phyloP scores from a whole-genome alignment of 92 coral and sea anemone genomes.

The Muricea muricata region DNA sequence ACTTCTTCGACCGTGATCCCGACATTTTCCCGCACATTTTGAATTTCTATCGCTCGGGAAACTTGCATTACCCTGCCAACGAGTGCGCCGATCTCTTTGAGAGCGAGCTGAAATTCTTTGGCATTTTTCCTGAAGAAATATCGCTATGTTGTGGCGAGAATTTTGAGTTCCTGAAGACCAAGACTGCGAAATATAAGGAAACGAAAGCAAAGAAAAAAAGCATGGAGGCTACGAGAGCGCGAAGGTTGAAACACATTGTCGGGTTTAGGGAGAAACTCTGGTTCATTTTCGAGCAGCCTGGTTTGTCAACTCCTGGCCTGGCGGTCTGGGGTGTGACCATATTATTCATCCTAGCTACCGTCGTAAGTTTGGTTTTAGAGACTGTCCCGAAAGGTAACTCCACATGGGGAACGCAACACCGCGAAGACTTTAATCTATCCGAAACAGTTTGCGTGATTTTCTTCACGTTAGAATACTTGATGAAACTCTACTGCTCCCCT shows the following conservation, averaged over 20 bases:
- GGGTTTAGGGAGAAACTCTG: slow-evolving; percentile 76
- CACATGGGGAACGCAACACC: slow-evolving; percentile 78
- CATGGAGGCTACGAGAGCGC: background rate
- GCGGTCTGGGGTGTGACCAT: slow-evolving; percentile 81
- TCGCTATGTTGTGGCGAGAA: slow-evolving; percentile 40
- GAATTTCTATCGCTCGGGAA: slow-evolving; percentile 58
- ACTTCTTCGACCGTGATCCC: slow-evolving; percentile 75
- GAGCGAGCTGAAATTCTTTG: slow-evolving; percentile 83
- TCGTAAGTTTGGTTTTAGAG: slow-evolving; percentile 82
- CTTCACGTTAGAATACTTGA: slow-evolving; percentile 79
- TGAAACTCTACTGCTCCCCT: slow-evolving; percentile 84
- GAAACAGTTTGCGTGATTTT: slow-evolving; percentile 84
- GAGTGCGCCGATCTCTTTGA: slow-evolving; percentile 58
- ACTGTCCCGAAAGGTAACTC: slow-evolving; percentile 78
- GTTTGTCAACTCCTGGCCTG: slow-evolving; percentile 77
- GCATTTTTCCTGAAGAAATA: slow-evolving; percentile 52
- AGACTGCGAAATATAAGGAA: background rate
- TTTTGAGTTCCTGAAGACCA: background rate
- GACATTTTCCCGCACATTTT: slow-evolving; percentile 65
- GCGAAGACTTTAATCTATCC: slow-evolving; percentile 62
- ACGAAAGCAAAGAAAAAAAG: background rate
- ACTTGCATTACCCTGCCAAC: slow-evolving; percentile 64
- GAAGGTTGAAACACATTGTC: background rate
- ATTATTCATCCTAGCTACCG: slow-evolving; percentile 79
- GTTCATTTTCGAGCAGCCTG: slow-evolving; percentile 92